Base-by-base conservation (phyloP, 2,113 vertebrate genomes). In the Chaetodon auriga region DNA sequence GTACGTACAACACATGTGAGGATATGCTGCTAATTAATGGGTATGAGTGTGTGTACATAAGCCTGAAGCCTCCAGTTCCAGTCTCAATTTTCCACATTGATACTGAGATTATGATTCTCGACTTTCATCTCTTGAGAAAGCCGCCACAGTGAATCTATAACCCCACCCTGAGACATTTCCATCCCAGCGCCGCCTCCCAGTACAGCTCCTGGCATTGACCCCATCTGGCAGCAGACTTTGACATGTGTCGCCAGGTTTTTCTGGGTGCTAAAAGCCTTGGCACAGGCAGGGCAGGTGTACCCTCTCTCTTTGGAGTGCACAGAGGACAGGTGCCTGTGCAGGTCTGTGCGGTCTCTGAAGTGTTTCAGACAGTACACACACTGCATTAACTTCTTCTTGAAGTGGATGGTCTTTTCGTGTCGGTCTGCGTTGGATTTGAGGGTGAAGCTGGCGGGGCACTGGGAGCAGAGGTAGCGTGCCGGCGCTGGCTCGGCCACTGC, bases 391-490 rank as follows among this genome's bases (percentile, higher is more conserved):
- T 96, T 96, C 91, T 94, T 92, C 86, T 96, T 96, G 71, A 87
- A 95, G 87, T 96, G 96, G 88, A 95, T 87, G 80, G 95, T 96
- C 92, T 97, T 96, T 70, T 96, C 92, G 0, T 95, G 95, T 7
- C 94, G 95, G 45, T 97, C 96, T 9, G 96, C 94, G 12, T 96
- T 97, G 68, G 96, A 97, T 81, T 96, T 97, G 79, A 96, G 93
- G 0, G 96, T 95, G 94, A 96, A 96, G 93, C 96, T 96, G 21
- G 95, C 94, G 0, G 96, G 95, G 62, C 96, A 97, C 23, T 92
- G 93, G 55, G 96, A 93, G 91, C 97, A 96, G 69, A 90, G 92
- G 94, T 97, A 97, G 87, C 96, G 95, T 0, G 89, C 61, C 0
- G 94, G 85, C 14, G 60, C 66, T 0, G 89, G 60, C 5, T 85